These are phyloP conservation scores for Poecilia gillii DNA, from an alignment of 2,797 vertebrate genomes.

Conservation along the genomic window DNA sequence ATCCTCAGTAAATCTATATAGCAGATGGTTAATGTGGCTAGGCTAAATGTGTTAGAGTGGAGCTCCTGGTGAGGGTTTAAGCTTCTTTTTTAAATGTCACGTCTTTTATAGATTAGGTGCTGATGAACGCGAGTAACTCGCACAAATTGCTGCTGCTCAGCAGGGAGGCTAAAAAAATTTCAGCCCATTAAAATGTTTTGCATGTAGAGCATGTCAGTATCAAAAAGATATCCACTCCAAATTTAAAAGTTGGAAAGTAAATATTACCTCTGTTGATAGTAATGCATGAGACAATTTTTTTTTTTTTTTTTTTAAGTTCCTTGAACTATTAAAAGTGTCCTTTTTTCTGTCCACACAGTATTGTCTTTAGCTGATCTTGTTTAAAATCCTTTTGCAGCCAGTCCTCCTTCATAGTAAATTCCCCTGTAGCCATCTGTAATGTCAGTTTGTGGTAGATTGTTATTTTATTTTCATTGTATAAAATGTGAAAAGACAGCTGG, in stretches of 20 bases:
- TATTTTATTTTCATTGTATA: background rate
- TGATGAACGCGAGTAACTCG: conserved; percentile 1
- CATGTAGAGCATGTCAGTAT: background rate
- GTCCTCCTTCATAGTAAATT: background rate
- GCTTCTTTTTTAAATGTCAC: conserved; percentile 11
- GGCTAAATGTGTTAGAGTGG: conserved; percentile 45
- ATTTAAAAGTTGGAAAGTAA: background rate
- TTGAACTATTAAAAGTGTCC: background rate
- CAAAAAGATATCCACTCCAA: background rate
- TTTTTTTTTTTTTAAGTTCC: background rate
- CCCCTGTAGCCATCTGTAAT: background rate
- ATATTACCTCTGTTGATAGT: background rate
- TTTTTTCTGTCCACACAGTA: background rate
- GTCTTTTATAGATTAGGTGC: conserved; percentile 4
- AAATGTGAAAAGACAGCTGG: background rate
- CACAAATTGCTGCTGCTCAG: background rate
- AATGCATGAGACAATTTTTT: background rate
- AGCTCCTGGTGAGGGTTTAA: conserved; percentile 28
- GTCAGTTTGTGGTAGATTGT: background rate
- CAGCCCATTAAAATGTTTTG: background rate
- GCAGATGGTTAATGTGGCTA: conserved; percentile 37
- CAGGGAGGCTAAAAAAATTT: background rate
- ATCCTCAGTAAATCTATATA: conserved; percentile 72
- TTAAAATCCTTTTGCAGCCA: background rate
- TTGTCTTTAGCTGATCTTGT: background rate